phyloP scores from a whole-genome alignment of 2,113 vertebrate species.

The Glaucomys volans region DNA sequence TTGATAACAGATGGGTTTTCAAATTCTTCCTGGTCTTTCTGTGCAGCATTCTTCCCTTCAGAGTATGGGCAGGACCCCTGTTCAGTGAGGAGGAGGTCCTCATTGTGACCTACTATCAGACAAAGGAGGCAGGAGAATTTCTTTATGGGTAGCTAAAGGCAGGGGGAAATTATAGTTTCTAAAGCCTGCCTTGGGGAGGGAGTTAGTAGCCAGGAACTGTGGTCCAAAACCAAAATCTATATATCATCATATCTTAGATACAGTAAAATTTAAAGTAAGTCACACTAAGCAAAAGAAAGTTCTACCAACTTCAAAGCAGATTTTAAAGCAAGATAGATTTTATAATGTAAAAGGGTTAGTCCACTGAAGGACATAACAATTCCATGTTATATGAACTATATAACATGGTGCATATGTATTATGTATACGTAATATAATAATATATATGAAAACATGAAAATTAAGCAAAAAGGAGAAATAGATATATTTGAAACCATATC shows the following conservation, averaged over 20 bases:
- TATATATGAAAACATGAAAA: no score
- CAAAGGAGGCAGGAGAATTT: background rate
- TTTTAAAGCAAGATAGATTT: constrained; percentile 15
- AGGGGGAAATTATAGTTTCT: background rate
- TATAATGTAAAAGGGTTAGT: background rate
- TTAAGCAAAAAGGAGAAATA: background rate
- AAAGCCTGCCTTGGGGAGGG: background rate
- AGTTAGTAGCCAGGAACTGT: background rate
- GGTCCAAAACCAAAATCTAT: background rate
- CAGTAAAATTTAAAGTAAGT: constrained; percentile 6
- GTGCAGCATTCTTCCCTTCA: background rate
- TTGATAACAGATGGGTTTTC: no score
- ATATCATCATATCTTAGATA: background rate
- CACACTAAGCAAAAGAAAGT: background rate
- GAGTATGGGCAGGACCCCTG: background rate
- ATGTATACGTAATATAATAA: background rate
- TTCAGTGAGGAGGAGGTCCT: no score
- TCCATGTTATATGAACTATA: background rate
- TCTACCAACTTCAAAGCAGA: background rate
- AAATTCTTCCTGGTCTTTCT: no score
- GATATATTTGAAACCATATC: no score
- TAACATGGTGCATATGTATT: background rate
- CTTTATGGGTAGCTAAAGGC: background rate
- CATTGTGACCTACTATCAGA: background rate
- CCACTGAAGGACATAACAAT: background rate